These are phyloP conservation scores for Cheilosia scutellata DNA, from an alignment of 2,888 invertebrate species.

Conservation along the genomic window DNA sequence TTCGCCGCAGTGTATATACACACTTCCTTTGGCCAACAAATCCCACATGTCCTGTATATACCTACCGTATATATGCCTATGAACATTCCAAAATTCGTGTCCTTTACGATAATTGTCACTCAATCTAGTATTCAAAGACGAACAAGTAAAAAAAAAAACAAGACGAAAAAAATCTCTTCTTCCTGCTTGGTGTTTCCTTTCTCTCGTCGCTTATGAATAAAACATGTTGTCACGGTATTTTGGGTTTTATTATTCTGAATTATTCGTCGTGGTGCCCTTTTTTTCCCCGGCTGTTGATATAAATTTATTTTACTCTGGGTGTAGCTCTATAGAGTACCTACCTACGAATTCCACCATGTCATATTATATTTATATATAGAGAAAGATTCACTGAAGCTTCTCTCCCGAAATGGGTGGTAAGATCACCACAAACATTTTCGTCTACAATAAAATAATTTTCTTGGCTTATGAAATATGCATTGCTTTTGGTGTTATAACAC, in stretches of 20 bases:
- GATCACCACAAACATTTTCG: constrained; percentile 58
- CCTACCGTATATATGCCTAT: not conserved
- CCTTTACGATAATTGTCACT: constrained; percentile 72
- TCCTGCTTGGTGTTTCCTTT: constrained; percentile 49
- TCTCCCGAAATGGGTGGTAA: constrained; percentile 23
- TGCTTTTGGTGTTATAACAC: constrained; percentile 40
- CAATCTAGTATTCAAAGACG: constrained; percentile 37
- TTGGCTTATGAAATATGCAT: constrained; percentile 67
- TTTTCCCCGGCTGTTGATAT: constrained; percentile 36
- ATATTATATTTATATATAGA: constrained; percentile 16
- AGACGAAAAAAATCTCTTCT: constrained; percentile 35
- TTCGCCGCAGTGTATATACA: no score
- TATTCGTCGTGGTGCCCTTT: constrained; percentile 49
- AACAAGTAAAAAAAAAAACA: no score
- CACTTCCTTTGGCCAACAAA: constrained; percentile 18
- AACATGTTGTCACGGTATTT: constrained; percentile 70
- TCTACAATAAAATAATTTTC: constrained; percentile 62
- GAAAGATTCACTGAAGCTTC: constrained; percentile 7
- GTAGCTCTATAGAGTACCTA: not conserved
- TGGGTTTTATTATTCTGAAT: constrained; percentile 67
- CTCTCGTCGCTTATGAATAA: constrained; percentile 66
- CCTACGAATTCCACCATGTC: constrained; percentile 26
- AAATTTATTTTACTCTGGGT: constrained; percentile 44
- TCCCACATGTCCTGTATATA: constrained; percentile 38
- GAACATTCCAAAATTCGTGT: constrained; percentile 39